Conservation (phyloP, 2,888 invertebrate species). For the Vanessa cardui region DNA sequence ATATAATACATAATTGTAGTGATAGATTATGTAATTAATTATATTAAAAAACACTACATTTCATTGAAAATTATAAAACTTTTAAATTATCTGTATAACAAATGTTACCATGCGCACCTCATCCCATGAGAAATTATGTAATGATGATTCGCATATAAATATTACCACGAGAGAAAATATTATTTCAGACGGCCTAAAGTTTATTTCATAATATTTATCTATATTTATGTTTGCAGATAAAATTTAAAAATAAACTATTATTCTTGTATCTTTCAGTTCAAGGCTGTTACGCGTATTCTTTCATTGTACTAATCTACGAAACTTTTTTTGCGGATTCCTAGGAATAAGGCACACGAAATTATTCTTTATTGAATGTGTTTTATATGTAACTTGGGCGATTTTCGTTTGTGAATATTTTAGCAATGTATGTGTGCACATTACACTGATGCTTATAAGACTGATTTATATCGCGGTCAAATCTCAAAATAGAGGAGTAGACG, state of each 20-base stretch:
- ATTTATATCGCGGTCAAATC: constrained; percentile 36
- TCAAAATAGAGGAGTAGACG: constrained; percentile 29
- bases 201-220: constrained; percentile 3
- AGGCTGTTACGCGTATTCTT: constrained; percentile 30
- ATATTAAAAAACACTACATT: neutral
- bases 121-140: constrained; percentile 20
- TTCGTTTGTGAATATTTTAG: constrained; percentile 8
- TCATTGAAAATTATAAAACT: neutral
- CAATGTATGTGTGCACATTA: constrained; percentile 36
- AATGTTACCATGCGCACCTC: neutral
- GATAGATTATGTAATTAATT: too few relatives aligned
- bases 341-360: constrained; percentile 10
- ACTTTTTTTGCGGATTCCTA: constrained; percentile 30
- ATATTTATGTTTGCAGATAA: constrained; percentile 12
- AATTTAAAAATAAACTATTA: constrained; percentile 25
- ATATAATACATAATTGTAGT: too few relatives aligned
- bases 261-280: constrained; percentile 34
- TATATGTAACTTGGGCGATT: constrained; percentile 7
- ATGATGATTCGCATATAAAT: constrained; percentile 3
- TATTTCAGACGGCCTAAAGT: neutral
- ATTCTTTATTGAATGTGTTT: constrained; percentile 8
- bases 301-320: constrained; percentile 35
- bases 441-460: constrained; percentile 29
- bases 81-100: neutral
- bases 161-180: neutral